These are phyloP conservation scores for Vireo griseus DNA, from an alignment of 2,797 vertebrate species.

Conservation along the genomic window DNA sequence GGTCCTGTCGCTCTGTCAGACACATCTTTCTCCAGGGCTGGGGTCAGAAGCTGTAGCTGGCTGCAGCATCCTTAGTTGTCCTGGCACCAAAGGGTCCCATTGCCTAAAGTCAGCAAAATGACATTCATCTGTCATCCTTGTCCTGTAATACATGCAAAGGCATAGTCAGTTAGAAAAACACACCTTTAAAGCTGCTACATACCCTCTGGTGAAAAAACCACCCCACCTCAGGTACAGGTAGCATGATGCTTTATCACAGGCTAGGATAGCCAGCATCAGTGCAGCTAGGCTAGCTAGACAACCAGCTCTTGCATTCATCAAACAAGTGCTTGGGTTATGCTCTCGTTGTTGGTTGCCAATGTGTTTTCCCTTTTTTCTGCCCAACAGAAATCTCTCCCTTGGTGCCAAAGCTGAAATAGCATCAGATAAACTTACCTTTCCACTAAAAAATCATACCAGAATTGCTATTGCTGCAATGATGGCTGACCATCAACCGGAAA, in stretches of 20 bases:
- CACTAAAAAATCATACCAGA: conserved; percentile 67
- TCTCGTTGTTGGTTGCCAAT: background rate
- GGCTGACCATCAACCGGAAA: background rate
- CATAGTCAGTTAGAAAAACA: background rate
- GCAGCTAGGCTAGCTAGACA: background rate
- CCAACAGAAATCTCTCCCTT: conserved; percentile 82
- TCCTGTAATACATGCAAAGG: background rate
- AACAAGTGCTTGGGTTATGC: background rate
- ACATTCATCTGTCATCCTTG: background rate
- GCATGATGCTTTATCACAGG: background rate
- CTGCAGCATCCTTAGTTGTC: background rate
- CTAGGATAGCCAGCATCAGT: background rate
- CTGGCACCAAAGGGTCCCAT: background rate
- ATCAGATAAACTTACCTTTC: conserved; percentile 80
- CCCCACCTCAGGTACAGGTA: background rate
- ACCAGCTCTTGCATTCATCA: background rate
- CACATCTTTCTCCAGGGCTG: background rate
- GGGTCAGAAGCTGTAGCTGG: background rate
- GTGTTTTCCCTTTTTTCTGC: conserved; percentile 9
- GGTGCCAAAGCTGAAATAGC: conserved; percentile 90
- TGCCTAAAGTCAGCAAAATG: background rate
- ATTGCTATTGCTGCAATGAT: conserved; percentile 74
- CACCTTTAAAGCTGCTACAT: background rate
- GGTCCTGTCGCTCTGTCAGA: background rate
- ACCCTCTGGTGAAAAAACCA: background rate